Conservation (phyloP, 1,140 invertebrate genomes). For the Dufourea novaeangliae region DNA sequence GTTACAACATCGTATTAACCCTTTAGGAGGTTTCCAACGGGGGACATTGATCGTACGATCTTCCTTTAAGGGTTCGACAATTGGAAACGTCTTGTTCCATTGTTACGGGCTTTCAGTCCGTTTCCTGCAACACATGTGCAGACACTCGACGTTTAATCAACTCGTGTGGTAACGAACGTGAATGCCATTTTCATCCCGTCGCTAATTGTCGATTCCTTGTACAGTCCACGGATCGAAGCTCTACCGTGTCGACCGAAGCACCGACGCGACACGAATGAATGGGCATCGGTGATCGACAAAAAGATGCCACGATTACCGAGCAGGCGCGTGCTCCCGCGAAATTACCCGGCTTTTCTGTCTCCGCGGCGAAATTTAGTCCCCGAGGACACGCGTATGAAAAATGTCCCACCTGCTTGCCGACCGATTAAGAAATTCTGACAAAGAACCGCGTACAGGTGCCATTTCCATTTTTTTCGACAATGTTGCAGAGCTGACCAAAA, state of each 20-base stretch:
- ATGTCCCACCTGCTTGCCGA: constrained; percentile 60
- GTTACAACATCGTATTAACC: neutral
- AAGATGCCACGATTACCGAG: neutral
- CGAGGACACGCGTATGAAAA: constrained; percentile 24
- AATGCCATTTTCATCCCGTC: neutral
- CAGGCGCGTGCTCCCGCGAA: constrained; percentile 11
- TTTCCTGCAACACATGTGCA: too few relatives aligned
- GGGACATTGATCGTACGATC: too few relatives aligned
- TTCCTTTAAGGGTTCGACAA: too few relatives aligned
- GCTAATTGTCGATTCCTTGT: neutral
- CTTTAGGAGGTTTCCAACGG: too few relatives aligned
- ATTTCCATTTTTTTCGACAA: constrained; percentile 23
- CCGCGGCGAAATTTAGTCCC: neutral
- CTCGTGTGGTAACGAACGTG: neutral
- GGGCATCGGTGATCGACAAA: neutral
- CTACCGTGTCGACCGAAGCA: neutral
- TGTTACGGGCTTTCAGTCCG: too few relatives aligned
- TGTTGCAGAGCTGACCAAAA: constrained; percentile 7
- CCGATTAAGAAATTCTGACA: constrained; percentile 58
- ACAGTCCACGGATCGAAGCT: neutral
- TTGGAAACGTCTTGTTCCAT: too few relatives aligned
- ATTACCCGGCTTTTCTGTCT: constrained; percentile 24
- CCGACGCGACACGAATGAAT: neutral
- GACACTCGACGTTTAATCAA: neutral
- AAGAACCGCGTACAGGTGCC: constrained; percentile 37